These are phyloP conservation scores for Podiceps cristatus DNA, from an alignment of 2,113 vertebrate species.

Conservation along the genomic window DNA sequence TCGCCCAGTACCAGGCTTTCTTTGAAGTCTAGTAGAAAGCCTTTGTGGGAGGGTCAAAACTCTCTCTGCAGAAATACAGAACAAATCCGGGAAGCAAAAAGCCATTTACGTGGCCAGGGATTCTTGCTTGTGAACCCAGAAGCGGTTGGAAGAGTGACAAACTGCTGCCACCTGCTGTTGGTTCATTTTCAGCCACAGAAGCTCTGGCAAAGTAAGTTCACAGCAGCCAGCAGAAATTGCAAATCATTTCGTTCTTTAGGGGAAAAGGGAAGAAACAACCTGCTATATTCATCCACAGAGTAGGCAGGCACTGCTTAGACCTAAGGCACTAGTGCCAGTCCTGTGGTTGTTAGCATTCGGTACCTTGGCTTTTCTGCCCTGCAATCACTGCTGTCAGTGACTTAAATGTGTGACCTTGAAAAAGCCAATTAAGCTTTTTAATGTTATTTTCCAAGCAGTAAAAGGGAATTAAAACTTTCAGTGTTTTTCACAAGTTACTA, in stretches of 20 bases:
- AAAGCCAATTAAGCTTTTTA: background rate
- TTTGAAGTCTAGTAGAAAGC: background rate
- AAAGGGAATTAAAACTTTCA: background rate
- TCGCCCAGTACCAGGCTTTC: background rate
- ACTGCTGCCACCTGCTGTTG: constrained; percentile 42
- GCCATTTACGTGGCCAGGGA: background rate
- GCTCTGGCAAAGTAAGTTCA: background rate
- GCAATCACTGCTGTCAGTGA: background rate
- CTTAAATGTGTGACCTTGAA: background rate
- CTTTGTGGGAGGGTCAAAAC: background rate
- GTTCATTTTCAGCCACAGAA: background rate
- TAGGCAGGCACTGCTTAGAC: background rate
- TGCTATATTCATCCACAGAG: background rate
- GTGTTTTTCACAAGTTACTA: background rate
- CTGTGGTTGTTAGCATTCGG: background rate
- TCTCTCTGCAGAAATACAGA: background rate
- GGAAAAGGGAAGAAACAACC: background rate
- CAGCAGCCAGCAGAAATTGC: background rate
- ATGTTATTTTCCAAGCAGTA: background rate
- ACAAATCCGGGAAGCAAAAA: background rate
- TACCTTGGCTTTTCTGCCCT: background rate
- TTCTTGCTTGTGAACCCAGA: background rate
- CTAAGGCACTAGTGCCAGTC: background rate
- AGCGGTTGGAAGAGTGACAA: background rate
- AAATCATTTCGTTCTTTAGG: background rate